These are phyloP conservation scores for Drosophila rellima DNA, from an alignment of 2,888 invertebrate species.

Conservation along the genomic window DNA sequence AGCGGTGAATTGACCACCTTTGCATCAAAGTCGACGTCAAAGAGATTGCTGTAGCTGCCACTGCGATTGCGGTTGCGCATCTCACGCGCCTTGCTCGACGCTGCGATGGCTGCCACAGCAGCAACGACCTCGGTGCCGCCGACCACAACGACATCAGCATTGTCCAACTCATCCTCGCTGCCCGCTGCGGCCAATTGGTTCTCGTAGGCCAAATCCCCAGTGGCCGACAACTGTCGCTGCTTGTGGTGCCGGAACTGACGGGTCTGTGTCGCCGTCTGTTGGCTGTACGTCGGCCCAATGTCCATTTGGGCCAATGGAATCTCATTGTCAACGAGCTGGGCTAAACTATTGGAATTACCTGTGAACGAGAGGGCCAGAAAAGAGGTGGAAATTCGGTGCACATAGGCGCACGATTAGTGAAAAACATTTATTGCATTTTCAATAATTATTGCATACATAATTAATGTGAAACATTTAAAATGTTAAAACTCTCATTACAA, in stretches of 20 bases:
- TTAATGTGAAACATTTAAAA: slow-evolving; percentile 70
- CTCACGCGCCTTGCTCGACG: slow-evolving; percentile 80
- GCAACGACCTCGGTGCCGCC: slow-evolving; percentile 84
- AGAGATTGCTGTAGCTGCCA: slow-evolving; percentile 85
- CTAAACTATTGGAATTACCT: slow-evolving; percentile 90
- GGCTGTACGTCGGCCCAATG: slow-evolving; percentile 70
- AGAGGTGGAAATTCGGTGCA: slow-evolving; percentile 21
- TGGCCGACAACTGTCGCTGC: slow-evolving; percentile 61
- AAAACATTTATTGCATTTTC: slow-evolving; percentile 27
- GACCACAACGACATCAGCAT: slow-evolving; percentile 79
- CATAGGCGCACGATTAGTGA: slow-evolving; percentile 55
- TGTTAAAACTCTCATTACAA: slow-evolving; percentile 76
- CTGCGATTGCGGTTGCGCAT: slow-evolving; percentile 83
- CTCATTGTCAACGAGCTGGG: slow-evolving; percentile 89
- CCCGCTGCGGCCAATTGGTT: slow-evolving; percentile 66
- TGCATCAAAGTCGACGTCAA: slow-evolving; percentile 83
- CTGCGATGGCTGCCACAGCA: slow-evolving; percentile 84
- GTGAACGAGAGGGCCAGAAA: slow-evolving; percentile 61
- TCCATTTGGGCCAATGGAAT: slow-evolving; percentile 87
- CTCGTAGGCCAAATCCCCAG: slow-evolving; percentile 60
- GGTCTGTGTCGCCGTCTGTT: slow-evolving; percentile 65
- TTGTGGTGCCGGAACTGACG: slow-evolving; percentile 83
- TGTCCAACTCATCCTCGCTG: slow-evolving; percentile 77
- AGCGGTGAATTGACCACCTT: slow-evolving; percentile 47
- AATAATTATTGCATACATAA: slow-evolving; percentile 52